phyloP scores from a whole-genome alignment of 2,797 vertebrate species.

The Borostomias antarcticus region DNA sequence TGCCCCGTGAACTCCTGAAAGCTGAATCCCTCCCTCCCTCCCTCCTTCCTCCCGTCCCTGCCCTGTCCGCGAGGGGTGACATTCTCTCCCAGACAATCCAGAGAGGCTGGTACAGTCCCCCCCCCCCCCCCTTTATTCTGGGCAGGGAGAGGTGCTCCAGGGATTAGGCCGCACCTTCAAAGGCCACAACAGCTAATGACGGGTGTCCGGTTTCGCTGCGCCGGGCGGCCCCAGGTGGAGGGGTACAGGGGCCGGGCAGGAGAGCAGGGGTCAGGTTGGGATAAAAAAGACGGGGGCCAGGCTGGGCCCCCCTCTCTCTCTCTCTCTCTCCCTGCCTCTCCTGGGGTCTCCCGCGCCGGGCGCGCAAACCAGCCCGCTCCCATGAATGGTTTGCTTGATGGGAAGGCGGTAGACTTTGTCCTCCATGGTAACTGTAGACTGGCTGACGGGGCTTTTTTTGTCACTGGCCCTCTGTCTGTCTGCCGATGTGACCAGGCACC shows the following conservation, averaged over 20 bases:
- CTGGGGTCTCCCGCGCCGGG: no score
- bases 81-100: slow-evolving; percentile 78
- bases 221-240: slow-evolving; percentile 81
- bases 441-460: slow-evolving; percentile 44
- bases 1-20: slow-evolving; percentile 69
- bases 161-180: slow-evolving; percentile 84
- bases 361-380: no score
- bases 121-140: slow-evolving; percentile 73
- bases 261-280: slow-evolving; percentile 82
- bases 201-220: slow-evolving; percentile 82
- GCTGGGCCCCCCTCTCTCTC: slow-evolving; percentile 71
- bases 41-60: slow-evolving; percentile 55
- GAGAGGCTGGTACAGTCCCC: slow-evolving; percentile 72
- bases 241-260: slow-evolving; percentile 77
- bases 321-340: slow-evolving; percentile 70
- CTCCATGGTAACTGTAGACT: slow-evolving; percentile 74
- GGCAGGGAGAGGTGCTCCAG: slow-evolving; percentile 77
- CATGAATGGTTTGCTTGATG: slow-evolving; percentile 80
- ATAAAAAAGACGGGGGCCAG: slow-evolving; percentile 79
- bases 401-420: slow-evolving; percentile 78
- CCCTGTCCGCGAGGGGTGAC: slow-evolving; percentile 66
- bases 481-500: slow-evolving; percentile 52
- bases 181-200: slow-evolving; percentile 87
- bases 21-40: slow-evolving; percentile 68
- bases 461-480: slow-evolving; percentile 46